Evolutionary conservation across 2,113 vertebrate genomes (phyloP), one percentile per base, ranked within the genome.

Genomic region (Harpagus bidentatus): DNA sequence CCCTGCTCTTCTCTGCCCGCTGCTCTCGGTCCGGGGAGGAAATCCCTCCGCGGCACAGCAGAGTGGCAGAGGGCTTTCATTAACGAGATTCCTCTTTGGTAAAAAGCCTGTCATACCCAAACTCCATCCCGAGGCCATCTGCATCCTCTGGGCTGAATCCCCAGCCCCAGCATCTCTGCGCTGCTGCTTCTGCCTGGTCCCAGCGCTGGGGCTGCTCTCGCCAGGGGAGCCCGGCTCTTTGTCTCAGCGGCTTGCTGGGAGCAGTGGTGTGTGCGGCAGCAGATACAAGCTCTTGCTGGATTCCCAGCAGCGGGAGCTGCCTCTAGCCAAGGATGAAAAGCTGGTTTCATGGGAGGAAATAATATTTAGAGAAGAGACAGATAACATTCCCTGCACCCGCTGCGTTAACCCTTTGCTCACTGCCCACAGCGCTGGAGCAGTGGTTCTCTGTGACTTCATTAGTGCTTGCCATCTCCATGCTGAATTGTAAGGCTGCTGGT

Each of bases 241-340:
- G 92, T 94, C 90, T 94, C n/a, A 14, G 65, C 32, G 6, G 69
- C 94, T 95, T 74, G 97, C 97, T 95, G 95, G 96, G 97, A 95
- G 96, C 95, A 65, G 70, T 53, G 92, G 93, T 65, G 96, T 97
- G 96, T 95, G 95, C 42, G 1, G 95, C 90, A 45, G 91, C 97
- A 96, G 94, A 97, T 92, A 93, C 90, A 78, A 94, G 88, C 94
- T 94, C 79, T 52, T 66, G 74, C 95, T 93, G 93, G 91, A 97
- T 97, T 97, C 96, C 96, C 96, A 97, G 96, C 96, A 97, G 96
- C 89, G 3, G 96, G 95, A 97, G 96, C 92, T 95, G 95, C 97
- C 97, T 97, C 96, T 87, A 96, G 95, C 96, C 95, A 96, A 95
- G 97, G 96, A 97, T 96, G 97, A 96, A 96, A 98, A 97, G 96